Conservation (phyloP, 2,888 invertebrate species). For the Sclerodermus sp. region DNA sequence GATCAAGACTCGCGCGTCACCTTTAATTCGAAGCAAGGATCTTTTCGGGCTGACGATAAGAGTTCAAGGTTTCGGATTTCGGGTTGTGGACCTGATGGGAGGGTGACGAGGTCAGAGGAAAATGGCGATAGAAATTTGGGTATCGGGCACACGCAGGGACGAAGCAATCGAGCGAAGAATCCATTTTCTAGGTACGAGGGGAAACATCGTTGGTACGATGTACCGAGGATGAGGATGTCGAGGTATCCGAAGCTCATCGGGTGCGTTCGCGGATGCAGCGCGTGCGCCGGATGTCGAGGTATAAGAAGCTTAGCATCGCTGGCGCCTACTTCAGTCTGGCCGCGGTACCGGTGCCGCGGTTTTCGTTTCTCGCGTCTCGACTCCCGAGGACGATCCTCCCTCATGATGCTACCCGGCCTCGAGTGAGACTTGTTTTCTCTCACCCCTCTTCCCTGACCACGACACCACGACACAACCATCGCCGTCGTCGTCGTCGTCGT, state of each 20-base stretch:
- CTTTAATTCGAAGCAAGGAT: no score
- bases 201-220: no score
- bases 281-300: conserved; percentile 22
- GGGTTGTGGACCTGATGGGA: no score
- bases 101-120: no score
- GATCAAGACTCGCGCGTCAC: no score
- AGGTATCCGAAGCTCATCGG: conserved; percentile 11
- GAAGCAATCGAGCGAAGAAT: no score
- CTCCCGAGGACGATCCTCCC: conserved; percentile 11
- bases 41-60: no score
- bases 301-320: conserved; percentile 31
- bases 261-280: conserved; percentile 20
- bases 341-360: conserved; percentile 35
- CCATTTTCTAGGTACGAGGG: no score
- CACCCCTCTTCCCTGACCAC: neutral
- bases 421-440: neutral
- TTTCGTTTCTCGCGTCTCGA: conserved; percentile 3
- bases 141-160: no score
- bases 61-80: no score
- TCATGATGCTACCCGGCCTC: conserved; percentile 23
- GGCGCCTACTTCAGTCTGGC: conserved; percentile 40
- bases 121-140: no score
- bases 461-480: neutral
- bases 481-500: neutral
- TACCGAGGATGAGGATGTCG: no score